Percentiles rank a stretch among this genome's conserved stretches.
Evolutionary conservation across 2,113 vertebrate species (phyloP).

Genomic region (Ophthalmolycus amberensis): DNA sequence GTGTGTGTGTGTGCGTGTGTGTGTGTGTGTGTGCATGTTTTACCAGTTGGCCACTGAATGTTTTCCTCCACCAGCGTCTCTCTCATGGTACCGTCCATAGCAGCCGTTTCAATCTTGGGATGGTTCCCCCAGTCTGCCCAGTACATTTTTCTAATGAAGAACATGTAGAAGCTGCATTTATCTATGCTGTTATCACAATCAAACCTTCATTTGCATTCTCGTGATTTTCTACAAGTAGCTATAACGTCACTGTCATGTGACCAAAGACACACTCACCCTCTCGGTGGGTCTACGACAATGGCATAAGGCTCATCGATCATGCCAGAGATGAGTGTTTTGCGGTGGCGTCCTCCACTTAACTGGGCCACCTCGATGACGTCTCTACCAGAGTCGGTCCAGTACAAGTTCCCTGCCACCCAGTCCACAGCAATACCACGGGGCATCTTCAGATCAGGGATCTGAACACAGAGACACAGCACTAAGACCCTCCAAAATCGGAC

Average conservation of each 20-base stretch:
- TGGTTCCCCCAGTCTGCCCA: slow-evolving; percentile 99
- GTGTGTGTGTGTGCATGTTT: slow-evolving; percentile 8
- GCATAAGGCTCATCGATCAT: slow-evolving; percentile 97
- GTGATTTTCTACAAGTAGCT: neutral
- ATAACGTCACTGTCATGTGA: neutral
- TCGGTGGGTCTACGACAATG: slow-evolving; percentile 92
- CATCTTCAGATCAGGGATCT: slow-evolving; percentile 97
- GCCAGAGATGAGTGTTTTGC: slow-evolving; percentile 94
- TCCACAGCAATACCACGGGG: slow-evolving; percentile 94
- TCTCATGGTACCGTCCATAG: slow-evolving; percentile 95
- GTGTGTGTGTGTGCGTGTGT: no score
- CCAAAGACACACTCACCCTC: slow-evolving; percentile 83
- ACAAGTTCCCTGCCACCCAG: slow-evolving; percentile 97
- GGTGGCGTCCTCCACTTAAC: slow-evolving; percentile 90
- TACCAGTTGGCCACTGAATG: slow-evolving; percentile 97
- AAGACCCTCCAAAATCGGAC: neutral
- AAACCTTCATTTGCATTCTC: neutral
- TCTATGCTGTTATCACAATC: neutral
- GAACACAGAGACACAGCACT: slow-evolving; percentile 9
- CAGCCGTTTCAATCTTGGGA: slow-evolving; percentile 95
- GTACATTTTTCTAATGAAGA: slow-evolving; percentile 91
- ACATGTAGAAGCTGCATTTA: slow-evolving; percentile 1
- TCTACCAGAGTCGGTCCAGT: slow-evolving; percentile 95
- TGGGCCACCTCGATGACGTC: slow-evolving; percentile 97
- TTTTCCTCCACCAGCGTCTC: slow-evolving; percentile 95